Evolutionary conservation across 2,797 vertebrate species (phyloP).

Genomic region (Phataginus tetradactyla): DNA sequence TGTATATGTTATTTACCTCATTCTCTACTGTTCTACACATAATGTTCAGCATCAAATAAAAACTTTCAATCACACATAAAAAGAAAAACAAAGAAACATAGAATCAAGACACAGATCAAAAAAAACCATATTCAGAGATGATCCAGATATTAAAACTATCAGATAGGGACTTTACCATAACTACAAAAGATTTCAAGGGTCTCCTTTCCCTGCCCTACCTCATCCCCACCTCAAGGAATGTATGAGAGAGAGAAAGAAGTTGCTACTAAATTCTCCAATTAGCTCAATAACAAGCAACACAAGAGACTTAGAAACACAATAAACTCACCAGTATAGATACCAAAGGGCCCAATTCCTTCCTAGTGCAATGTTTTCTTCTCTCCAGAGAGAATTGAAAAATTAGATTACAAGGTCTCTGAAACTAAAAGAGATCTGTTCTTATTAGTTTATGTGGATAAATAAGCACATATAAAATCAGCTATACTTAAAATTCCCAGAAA

Average conservation of each 20-base stretch:
- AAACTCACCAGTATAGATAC: neutral
- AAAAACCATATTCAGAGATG: neutral
- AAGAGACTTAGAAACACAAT: conserved; percentile 1
- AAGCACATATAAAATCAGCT: neutral
- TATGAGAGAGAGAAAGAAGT: neutral
- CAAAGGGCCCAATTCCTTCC: neutral
- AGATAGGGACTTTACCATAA: neutral
- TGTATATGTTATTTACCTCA: neutral
- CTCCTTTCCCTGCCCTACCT: too few species aligned
- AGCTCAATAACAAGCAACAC: neutral
- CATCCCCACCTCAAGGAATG: too few species aligned
- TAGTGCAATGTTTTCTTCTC: neutral
- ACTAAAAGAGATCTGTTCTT: neutral
- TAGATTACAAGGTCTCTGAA: neutral
- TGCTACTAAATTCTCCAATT: neutral
- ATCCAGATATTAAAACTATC: neutral
- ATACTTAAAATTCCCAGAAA: neutral
- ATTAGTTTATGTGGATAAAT: conserved; percentile 7
- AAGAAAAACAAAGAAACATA: neutral
- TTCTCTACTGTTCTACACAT: neutral
- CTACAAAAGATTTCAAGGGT: neutral
- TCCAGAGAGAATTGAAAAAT: neutral
- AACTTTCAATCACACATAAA: neutral
- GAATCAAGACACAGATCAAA: neutral
- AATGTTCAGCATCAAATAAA: neutral